Percentiles rank a stretch among this genome's conserved stretches.
Evolutionary conservation across 2,888 invertebrate species (phyloP).

Genomic region (Apotomis turbidana): DNA sequence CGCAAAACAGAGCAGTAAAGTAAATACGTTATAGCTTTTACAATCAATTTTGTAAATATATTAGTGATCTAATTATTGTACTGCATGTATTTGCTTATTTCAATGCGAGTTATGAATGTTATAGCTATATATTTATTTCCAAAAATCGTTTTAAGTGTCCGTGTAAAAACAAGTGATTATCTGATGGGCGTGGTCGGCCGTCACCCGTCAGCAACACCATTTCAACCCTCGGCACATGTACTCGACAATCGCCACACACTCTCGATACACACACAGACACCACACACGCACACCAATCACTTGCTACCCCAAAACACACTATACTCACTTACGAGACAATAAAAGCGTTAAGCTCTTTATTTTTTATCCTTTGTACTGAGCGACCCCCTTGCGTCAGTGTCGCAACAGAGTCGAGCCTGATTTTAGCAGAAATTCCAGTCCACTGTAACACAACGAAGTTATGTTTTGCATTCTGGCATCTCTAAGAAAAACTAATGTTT

Average conservation of each 20-base stretch:
- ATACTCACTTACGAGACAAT: slow-evolving; percentile 64
- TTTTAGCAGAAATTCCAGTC: neutral
- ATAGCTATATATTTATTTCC: neutral
- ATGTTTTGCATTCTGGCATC: neutral
- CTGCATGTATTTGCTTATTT: too few species aligned
- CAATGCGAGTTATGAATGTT: too few species aligned
- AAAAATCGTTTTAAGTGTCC: slow-evolving; percentile 45
- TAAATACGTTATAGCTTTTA: too few species aligned
- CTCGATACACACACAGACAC: slow-evolving; percentile 44
- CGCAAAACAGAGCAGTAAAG: too few species aligned
- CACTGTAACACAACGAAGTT: neutral
- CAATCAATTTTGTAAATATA: too few species aligned
- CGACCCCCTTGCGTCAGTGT: slow-evolving; percentile 52
- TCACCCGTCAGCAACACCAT: slow-evolving; percentile 67
- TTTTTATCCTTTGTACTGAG: slow-evolving; percentile 70
- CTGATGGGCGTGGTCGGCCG: slow-evolving; percentile 70
- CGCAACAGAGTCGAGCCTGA: neutral
- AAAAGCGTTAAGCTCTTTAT: slow-evolving; percentile 75
- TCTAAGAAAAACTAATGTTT: neutral
- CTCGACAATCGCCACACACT: slow-evolving; percentile 40
- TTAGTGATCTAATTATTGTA: too few species aligned
- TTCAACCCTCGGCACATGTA: slow-evolving; percentile 60
- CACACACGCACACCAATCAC: slow-evolving; percentile 45
- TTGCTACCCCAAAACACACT: slow-evolving; percentile 51
- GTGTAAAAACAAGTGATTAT: slow-evolving; percentile 71